Evolutionary conservation across 2,888 invertebrate species (phyloP), one percentile per base, ranked within the genome.

Genomic region (Alsophila aescularia): DNA sequence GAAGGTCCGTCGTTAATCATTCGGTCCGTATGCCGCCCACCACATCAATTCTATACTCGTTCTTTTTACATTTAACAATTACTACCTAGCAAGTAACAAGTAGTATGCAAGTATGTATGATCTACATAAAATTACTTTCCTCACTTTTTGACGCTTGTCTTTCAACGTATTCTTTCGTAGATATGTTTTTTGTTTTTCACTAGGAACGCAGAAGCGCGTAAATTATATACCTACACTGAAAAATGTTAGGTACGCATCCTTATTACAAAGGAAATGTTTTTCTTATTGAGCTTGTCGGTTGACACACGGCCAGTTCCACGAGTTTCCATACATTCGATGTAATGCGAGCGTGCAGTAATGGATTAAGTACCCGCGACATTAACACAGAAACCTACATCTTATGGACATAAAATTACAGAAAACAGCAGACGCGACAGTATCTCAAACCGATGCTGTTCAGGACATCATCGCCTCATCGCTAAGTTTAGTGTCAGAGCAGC

Each of bases 281-380:
- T 58, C 52, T 59, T 59, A 45, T 12, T 7, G 21, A 13, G n/a
- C 16, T 39, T 18, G 14, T 12, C 27, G 32, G 37, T n/a, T 10
- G 21, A 16, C 24, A 24, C 8, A 8, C 42, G 24, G 43, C 15
- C 10, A 27, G 8, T 49, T 34, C 29, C 15, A 36, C 41, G 39
- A 52, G 52, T 57, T 61, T 67, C 55, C 62, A 62, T 66, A 66
- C 71, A 67, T 58, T 72, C 61, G 59, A 56, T 59, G 62, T 67
- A 52, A 66, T 51, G 60, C 67, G 64, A 67, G 74, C 73, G 72
- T 71, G 74, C 69, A 57, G 70, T 82, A 80, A 79, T 83, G 80
- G 72, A 83, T 84, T 75, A 83, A 84, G 78, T 81, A 77, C 70
- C 66, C 62, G 59, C 72, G 69, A 73, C 83, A 85, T 86, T 87